phyloP scores from a whole-genome alignment of 2,113 vertebrate species.

The Axis porcinus region DNA sequence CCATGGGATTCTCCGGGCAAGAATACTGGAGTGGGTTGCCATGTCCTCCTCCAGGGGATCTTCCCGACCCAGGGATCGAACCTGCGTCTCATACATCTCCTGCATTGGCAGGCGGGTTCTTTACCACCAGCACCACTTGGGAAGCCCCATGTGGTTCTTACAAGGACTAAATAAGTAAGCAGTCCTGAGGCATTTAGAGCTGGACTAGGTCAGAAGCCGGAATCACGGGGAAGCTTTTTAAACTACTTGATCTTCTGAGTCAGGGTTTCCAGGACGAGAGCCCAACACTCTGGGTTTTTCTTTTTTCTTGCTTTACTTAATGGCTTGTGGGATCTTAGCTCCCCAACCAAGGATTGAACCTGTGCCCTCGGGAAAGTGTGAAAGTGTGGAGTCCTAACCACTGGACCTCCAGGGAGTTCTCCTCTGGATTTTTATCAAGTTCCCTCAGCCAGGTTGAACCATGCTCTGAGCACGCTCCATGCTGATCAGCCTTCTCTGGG shows the following conservation, averaged over 20 bases:
- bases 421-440: not conserved
- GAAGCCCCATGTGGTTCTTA: not conserved
- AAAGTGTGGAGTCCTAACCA: not conserved
- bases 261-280: not conserved
- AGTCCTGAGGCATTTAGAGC: not conserved
- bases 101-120: not conserved
- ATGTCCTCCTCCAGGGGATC: not conserved
- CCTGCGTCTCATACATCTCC: not conserved
- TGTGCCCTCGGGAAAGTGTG: not conserved
- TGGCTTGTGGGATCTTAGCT: not conserved
- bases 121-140: fast-evolving
- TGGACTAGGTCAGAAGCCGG: not conserved
- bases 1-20: not conserved
- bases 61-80: not conserved
- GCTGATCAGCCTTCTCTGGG: not conserved
- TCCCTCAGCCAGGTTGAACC: not conserved
- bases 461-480: not conserved
- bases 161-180: not conserved
- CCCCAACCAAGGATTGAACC: not conserved
- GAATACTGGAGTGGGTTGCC: not conserved
- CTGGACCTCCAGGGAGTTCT: not conserved
- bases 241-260: not conserved
- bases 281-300: not conserved
- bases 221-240: not conserved
- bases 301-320: not conserved